These are phyloP conservation scores for Meiosimyza decipiens DNA, from an alignment of 2,888 invertebrate genomes.

Conservation along the genomic window DNA sequence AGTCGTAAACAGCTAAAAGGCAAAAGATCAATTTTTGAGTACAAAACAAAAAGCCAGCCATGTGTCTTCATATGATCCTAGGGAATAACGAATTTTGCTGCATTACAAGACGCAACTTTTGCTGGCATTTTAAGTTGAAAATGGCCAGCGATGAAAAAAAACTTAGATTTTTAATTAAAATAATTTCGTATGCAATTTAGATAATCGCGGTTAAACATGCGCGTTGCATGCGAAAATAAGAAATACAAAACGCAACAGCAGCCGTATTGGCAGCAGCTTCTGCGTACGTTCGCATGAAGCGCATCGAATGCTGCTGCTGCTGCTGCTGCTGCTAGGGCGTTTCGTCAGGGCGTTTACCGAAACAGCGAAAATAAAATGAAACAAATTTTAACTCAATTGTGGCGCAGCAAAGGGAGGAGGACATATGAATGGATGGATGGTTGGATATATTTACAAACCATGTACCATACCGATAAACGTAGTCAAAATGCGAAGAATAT, in stretches of 20 bases:
- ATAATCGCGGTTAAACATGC: conserved; percentile 60
- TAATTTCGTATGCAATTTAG: conserved; percentile 68
- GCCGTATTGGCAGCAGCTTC: conserved; percentile 28
- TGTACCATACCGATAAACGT: conserved; percentile 3
- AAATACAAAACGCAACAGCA: neutral
- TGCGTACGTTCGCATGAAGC: conserved; percentile 33
- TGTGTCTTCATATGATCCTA: neutral
- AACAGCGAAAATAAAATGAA: conserved; percentile 61
- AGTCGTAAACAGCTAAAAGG: neutral
- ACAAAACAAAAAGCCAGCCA: neutral
- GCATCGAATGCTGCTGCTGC: conserved; percentile 28
- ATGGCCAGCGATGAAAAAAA: conserved; percentile 47
- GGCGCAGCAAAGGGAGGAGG: conserved; percentile 30
- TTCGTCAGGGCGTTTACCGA: conserved; percentile 59
- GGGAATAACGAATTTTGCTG: neutral
- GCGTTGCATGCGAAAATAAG: neutral
- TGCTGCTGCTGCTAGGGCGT: conserved; percentile 24
- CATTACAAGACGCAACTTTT: neutral
- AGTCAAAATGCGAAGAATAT: conserved; percentile 48
- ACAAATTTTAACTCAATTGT: conserved; percentile 59
- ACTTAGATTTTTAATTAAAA: conserved; percentile 68
- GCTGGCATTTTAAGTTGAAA: conserved; percentile 5
- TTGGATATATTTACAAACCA: neutral
- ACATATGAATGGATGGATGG: neutral
- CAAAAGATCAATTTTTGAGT: conserved; percentile 19